Evolutionary conservation across 2,888 invertebrate species (phyloP), one percentile per base, ranked within the genome.

Genomic region (Diplolepis rosae): DNA sequence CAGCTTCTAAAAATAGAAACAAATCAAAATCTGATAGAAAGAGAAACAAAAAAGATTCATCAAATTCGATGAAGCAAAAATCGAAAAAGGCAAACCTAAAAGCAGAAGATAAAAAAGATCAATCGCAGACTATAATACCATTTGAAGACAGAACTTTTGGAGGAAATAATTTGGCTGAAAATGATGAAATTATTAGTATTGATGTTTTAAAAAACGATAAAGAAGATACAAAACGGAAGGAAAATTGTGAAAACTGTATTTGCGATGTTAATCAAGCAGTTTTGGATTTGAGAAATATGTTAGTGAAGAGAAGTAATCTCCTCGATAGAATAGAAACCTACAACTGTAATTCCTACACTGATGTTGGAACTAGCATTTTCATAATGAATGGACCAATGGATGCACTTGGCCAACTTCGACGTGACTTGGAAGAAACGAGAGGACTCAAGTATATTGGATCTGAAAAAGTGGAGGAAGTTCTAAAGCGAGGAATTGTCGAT

Each of bases 381-480:
- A 77, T 84, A 32, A 76, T 76, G n/a, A 77, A 78, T 32, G 65
- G 72, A 30, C 66, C 75, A 42, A 69, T 69, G 22, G 80, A 82
- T 27, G 70, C 80, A 52, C 65, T 76, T 18, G 72, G 78, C 51
- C 75, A 78, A 13, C 71, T 72, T 52, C 73, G 78, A 51, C 74
- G 80, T 7, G 80, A 83, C 27, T 71, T 78, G 5, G 81, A 81
- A 27, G 81, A 79, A 22, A 77, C 80, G 0, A 82, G 77, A 28
- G 82, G 81, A 9, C 78, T 80, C 65, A 82, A 82, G 68, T 85
- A 84, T 71, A 72, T 85, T 7, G 80, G 71, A 13, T 77, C 82
- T 11, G 79, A 72, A 35, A 82, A 84, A 39, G 52, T 85, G 13
- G 82, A 83, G 18, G 74, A 76, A 15, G 71, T 71, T 32, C 76